Evolutionary conservation across 2,797 vertebrate genomes (phyloP), one percentile per base, ranked within the genome.

Genomic region (Silurus aristotelis): DNA sequence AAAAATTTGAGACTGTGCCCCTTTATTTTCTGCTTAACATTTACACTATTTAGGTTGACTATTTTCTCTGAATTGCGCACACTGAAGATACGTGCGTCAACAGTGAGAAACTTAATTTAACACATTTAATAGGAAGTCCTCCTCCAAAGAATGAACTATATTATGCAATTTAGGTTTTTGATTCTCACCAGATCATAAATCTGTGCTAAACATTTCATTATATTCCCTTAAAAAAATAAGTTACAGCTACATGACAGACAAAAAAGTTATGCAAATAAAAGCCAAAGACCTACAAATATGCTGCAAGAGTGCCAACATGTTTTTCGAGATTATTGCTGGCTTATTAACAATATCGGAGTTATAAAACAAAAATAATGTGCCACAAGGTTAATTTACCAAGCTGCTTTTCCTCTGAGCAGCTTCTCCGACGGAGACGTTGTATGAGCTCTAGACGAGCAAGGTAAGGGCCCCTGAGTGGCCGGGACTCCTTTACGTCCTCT

Each of bases 361-460:
- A 63, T 25, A 66, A 71, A 52, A 52, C 0, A 52, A 10, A 7
- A 10, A 52, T 10, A 52, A 56, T 3, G 2, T 27, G 12, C 9
- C 17, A 58, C n/a, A 72, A 12, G 46, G 17, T 1, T 38, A 2
- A 20, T 9, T 27, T 93, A 99, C 98, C 97, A 6, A 99, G 92
- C 86, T 95, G 94, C 83, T 94, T 93, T 6, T 97, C 97, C 64
- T 97, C 96, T 0, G 96, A 94, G 88, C 93, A 96, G 71, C 96
- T 95, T 7, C 96, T 76, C 77, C 90, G 92, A 5, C 96, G 89
- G 89, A 99, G 93, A 6, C 97, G 95, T 87, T 94, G 91, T 1
- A 99, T 97, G 63, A 99, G 91, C 84, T 99, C 98, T 71, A 99
- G 94, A 7, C 96, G 96, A 87, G 97, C 98, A 71, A 99, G 90